Percentiles rank a stretch among this genome's conserved stretches.
phyloP scores from a whole-genome alignment of 2,888 invertebrate species.

The Dicyrtomina minuta region DNA sequence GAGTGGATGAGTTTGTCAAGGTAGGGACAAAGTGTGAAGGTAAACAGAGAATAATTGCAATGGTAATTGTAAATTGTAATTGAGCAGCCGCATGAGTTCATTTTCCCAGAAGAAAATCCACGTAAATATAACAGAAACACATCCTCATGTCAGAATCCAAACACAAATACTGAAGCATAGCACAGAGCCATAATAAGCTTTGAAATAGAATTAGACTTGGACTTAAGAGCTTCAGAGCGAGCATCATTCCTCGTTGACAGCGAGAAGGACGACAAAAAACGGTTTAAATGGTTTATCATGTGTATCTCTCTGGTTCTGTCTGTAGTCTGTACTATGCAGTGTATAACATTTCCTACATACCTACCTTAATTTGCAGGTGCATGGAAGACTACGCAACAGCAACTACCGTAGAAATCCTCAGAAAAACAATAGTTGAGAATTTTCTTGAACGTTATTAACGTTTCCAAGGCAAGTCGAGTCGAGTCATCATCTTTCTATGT shows the following conservation, averaged over 20 bases:
- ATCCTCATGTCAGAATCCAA: neutral
- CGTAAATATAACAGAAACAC: neutral
- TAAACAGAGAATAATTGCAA: too few species aligned
- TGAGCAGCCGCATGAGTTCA: constrained; percentile 9
- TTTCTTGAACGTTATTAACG: neutral
- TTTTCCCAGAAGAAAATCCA: constrained; percentile 17
- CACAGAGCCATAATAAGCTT: too few species aligned
- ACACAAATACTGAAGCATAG: too few species aligned
- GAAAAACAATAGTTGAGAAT: constrained; percentile 5
- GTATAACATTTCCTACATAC: constrained; percentile 15
- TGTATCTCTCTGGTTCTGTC: neutral
- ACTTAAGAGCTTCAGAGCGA: too few species aligned
- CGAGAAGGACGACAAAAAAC: constrained; percentile 4
- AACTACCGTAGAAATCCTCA: constrained; percentile 5
- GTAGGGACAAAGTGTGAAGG: too few species aligned
- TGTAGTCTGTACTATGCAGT: too few species aligned
- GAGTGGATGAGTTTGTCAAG: too few species aligned
- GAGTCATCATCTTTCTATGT: too few species aligned
- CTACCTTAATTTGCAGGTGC: constrained; percentile 19
- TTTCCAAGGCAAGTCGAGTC: too few species aligned
- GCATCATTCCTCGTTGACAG: too few species aligned
- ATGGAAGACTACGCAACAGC: constrained; percentile 6
- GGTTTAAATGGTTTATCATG: constrained; percentile 18
- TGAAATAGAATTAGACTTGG: too few species aligned
- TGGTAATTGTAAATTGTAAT: too few species aligned